phyloP scores from a whole-genome alignment of 35 echinoderm and acorn worm genomes.

The Eucidaris tribuloides region DNA sequence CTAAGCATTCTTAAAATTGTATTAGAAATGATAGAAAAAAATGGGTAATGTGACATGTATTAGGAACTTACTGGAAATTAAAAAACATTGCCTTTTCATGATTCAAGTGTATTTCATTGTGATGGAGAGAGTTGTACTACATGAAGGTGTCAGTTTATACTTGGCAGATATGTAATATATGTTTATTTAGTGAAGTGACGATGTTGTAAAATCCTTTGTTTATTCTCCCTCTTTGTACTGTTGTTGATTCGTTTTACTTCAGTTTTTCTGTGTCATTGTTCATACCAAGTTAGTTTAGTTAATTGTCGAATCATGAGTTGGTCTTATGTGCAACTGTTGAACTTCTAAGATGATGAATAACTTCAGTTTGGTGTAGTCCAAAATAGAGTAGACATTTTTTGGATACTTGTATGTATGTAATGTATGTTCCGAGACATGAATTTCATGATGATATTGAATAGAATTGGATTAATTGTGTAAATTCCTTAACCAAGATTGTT shows the following conservation, averaged over 20 bases:
- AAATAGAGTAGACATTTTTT: conserved; percentile 1
- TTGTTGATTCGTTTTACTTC: no score
- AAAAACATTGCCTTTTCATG: conserved; percentile 32
- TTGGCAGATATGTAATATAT: conserved; percentile 39
- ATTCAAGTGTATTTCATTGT: conserved; percentile 32
- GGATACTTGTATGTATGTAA: no score
- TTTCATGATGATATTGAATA: neutral
- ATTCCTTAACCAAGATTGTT: conserved; percentile 8
- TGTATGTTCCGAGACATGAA: conserved; percentile 27
- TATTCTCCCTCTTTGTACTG: neutral
- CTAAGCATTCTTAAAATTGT: no score
- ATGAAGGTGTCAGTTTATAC: conserved; percentile 21
- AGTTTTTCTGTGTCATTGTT: conserved; percentile 16
- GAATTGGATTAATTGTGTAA: conserved; percentile 9
- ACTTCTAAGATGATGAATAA: neutral
- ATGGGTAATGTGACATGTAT: no score
- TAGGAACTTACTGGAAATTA: no score
- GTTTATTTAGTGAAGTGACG: conserved; percentile 28
- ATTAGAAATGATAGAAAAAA: no score
- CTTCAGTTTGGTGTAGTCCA: neutral
- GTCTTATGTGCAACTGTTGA: conserved; percentile 30
- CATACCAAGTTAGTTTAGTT: conserved; percentile 15
- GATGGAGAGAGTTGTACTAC: conserved; percentile 14
- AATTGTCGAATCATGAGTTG: conserved; percentile 6
- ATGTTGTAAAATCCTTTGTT: conserved; percentile 7